phyloP scores from a whole-genome alignment of 2,797 vertebrate species.

The Garrulus glandarius region DNA sequence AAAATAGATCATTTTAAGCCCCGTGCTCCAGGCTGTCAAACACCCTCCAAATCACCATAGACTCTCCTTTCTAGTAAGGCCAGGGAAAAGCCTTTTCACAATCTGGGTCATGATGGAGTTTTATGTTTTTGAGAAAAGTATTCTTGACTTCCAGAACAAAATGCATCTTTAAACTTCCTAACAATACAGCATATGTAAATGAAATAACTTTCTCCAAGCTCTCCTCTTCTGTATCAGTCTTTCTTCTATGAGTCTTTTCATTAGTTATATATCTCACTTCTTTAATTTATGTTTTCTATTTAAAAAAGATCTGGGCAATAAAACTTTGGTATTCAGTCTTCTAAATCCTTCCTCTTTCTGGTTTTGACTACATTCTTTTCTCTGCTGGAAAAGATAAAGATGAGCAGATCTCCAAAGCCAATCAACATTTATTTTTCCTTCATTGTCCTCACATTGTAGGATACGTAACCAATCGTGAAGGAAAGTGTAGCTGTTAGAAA shows the following conservation, averaged over 20 bases:
- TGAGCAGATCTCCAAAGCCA: not conserved
- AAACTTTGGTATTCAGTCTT: not conserved
- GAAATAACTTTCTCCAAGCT: not conserved
- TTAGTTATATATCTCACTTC: not conserved
- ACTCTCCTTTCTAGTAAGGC: not conserved
- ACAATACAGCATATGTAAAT: not conserved
- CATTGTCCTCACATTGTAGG: not conserved
- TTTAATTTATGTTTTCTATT: not conserved
- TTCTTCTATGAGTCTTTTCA: not conserved
- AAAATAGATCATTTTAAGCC: constrained; percentile 4
- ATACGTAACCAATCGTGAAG: not conserved
- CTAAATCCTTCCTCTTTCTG: not conserved
- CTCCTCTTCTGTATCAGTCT: not conserved
- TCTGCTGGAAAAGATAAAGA: not conserved
- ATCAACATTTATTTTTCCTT: not conserved
- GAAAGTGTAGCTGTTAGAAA: not conserved
- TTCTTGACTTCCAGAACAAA: not conserved
- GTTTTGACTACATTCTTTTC: not conserved
- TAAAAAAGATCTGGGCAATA: not conserved
- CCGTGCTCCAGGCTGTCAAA: not conserved
- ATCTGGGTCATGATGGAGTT: not conserved
- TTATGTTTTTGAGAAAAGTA: not conserved
- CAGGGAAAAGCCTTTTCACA: not conserved
- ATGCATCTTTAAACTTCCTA: not conserved
- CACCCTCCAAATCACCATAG: not conserved